Base-by-base conservation (phyloP, 2,888 invertebrate species). In the Seira sanloemensis region DNA sequence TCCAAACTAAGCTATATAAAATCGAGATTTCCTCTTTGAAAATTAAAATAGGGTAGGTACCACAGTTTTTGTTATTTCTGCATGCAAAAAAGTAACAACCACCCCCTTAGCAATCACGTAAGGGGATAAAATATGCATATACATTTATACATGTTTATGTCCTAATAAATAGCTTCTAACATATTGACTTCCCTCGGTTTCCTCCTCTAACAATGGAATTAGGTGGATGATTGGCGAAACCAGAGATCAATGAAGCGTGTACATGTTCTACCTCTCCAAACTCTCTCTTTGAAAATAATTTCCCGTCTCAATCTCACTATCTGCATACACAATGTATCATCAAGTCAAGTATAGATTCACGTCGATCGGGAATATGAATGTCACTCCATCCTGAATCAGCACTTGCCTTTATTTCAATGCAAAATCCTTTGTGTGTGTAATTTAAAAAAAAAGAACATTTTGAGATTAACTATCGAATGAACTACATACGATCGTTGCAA, bases 191-290 rank as follows among this genome's bases (percentile, higher is more conserved):
- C 25, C 26, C 27, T 68, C 21, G 5, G 12, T 58, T 4, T 24
- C 21, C 21, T 23, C 21, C 4, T n/a, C 66, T 18, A 23, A 21
- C 21, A 12, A 68, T 26, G 4, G 25, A 21, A 21, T 37, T 25
- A 74, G 78, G 77, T 65, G 19, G 74, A 62, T 50, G 73, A 78
- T 73, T 74, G 69, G 75, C 46, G 26, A 75, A 75, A 69, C 58
- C 37, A 65, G 27, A 46, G 74, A 75, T 74, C 78, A 78, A 78
- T 78, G 84, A 84, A 73, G 84, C 84, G 74, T 84, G 27, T 46
- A n/a, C n/a, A n/a, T n/a, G 21, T 19, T 74, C 66, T 72, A 67
- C 73, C 77, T 78, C 54, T 58, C 21, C 24, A 78, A 12, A n/a
- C 77, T 82, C 80, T 75, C 80, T 72, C 78, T 72, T 24, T 37